Evolutionary conservation across 2,797 vertebrate species (phyloP), one percentile per base, ranked within the genome.

Genomic region (Syngnathus rostellatus): DNA sequence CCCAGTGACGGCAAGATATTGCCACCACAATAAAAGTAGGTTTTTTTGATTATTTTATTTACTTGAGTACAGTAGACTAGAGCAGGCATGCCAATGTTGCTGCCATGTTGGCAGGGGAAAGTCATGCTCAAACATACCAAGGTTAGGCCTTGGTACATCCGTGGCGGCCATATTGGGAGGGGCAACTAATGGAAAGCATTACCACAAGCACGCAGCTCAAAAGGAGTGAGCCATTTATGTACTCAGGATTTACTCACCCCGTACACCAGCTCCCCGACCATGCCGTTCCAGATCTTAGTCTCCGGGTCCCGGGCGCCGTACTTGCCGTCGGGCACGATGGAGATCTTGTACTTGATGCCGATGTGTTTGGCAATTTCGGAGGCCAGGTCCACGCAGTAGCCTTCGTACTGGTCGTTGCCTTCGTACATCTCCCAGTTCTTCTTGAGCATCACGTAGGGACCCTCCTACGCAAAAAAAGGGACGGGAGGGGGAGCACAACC

Each of bases 181-280:
- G 31, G 31, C 31, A 3, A 31, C 3, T 3, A 31, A 31, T 31
- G 31, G 31, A 31, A 31, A 31, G 31, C 31, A 31, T 31, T 31
- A 31, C 31, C 31, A 31, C 31, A 31, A 31, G 31, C 31, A 31
- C 31, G 31, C 3, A 31, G 31, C 3, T 31, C 31, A 31, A 31
- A 31, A 31, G 31, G 31, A 31, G 31, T 4, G 31, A 31, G 31
- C 31, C 31, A 31, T 31, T 31, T 31, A 4, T 31, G 0, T 31
- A 31, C 31, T 31, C 31, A 31, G 31, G 3, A 31, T 3, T 31
- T 31, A 31, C 88, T 74, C 65, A 89, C 86, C 87, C 87, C 86
- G 86, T 98, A 97, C 82, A 98, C 95, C 92, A 98, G 95, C 87
- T 98, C 95, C 92, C 95, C 95, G 74, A 98, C 95, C 95, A 97